Conservation (phyloP, 2,888 invertebrate genomes). For the Macaria notata region DNA sequence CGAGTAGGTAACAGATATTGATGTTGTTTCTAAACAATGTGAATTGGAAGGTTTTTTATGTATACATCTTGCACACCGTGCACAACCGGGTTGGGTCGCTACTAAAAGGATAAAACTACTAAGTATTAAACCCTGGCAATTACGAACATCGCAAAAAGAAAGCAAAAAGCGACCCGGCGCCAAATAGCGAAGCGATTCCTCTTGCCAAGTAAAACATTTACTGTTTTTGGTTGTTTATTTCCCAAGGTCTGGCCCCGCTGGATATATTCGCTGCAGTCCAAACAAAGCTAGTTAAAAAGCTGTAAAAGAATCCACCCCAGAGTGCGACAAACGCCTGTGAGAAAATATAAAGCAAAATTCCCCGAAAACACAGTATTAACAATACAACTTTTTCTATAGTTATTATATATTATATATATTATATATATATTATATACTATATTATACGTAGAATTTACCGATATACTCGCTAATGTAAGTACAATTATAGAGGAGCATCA, state of each 20-base stretch:
- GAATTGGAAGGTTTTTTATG: too few relatives aligned
- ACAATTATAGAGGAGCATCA: too few relatives aligned
- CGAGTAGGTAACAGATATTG: too few relatives aligned
- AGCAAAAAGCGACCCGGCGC: constrained; percentile 36
- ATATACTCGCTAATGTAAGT: too few relatives aligned
- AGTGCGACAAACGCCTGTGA: constrained; percentile 12
- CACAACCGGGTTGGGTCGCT: not conserved
- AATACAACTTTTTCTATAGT: too few relatives aligned
- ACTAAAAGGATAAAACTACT: not conserved
- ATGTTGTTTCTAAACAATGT: too few relatives aligned
- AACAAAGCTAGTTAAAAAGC: constrained; percentile 16
- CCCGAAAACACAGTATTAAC: not conserved
- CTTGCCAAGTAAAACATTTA: constrained; percentile 47
- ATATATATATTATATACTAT: too few relatives aligned
- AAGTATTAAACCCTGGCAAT: constrained; percentile 30
- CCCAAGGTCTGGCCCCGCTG: constrained; percentile 33
- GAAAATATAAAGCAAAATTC: constrained; percentile 4
- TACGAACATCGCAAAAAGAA: constrained; percentile 37
- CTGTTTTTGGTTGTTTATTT: constrained; percentile 33
- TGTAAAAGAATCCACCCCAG: not conserved
- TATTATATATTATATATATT: too few relatives aligned
- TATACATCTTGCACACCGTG: too few relatives aligned
- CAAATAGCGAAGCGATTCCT: constrained; percentile 30
- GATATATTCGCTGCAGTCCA: constrained; percentile 24
- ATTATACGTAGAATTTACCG: too few relatives aligned